Evolutionary conservation across 2,113 vertebrate genomes (phyloP).

Genomic region (Drymodes brunneopygia): DNA sequence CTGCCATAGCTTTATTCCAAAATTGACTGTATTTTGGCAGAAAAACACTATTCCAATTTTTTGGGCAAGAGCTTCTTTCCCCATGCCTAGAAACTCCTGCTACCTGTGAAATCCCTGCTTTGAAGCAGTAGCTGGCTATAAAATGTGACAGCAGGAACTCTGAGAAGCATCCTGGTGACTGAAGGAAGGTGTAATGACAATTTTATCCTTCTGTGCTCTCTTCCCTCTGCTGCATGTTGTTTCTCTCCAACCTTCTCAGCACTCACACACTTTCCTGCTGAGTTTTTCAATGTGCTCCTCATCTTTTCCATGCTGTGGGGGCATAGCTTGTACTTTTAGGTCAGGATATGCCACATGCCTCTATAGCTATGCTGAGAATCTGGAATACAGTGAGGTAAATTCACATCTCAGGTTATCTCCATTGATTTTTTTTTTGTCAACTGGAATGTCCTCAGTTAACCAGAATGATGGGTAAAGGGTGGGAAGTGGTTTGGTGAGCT

Average conservation of each 20-base stretch:
- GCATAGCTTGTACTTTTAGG: background rate
- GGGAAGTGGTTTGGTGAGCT: background rate
- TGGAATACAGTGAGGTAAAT: background rate
- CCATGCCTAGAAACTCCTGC: background rate
- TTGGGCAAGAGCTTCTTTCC: background rate
- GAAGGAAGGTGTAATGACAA: background rate
- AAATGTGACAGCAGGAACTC: background rate
- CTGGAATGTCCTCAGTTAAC: background rate
- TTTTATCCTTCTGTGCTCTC: background rate
- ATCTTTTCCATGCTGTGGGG: background rate
- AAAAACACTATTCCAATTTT: background rate
- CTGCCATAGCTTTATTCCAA: background rate
- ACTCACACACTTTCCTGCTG: background rate
- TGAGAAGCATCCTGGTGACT: background rate
- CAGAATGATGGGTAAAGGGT: background rate
- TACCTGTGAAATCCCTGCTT: background rate
- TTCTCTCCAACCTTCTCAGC: background rate
- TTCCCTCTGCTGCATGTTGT: background rate
- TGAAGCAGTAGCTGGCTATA: background rate
- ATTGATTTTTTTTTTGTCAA: background rate
- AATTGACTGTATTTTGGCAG: background rate
- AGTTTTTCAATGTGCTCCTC: background rate
- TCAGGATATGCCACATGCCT: background rate
- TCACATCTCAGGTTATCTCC: background rate
- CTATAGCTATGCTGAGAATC: background rate